Evolutionary conservation across 2,797 vertebrate genomes (phyloP).

Genomic region (Acrocephalus scirpaceus): DNA sequence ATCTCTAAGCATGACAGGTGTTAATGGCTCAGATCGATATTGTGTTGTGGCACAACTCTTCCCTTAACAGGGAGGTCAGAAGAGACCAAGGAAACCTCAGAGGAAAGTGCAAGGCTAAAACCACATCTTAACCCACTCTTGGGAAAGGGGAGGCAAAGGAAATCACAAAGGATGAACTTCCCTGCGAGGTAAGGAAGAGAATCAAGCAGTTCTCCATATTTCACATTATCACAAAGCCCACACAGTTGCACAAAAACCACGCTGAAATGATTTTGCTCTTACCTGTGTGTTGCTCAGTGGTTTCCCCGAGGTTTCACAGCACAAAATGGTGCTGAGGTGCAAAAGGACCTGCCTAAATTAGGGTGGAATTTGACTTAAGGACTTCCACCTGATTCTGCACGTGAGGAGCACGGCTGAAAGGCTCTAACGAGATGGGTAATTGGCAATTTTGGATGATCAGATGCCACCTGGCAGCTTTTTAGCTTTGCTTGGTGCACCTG

Average conservation of each 20-base stretch:
- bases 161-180: background rate
- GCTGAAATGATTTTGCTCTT: background rate
- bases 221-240: background rate
- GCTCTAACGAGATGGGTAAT: background rate
- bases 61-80: background rate
- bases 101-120: background rate
- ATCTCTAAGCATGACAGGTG: background rate
- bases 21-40: background rate
- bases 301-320: background rate
- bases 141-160: background rate
- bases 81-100: background rate
- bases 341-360: background rate
- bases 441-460: background rate
- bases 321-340: background rate
- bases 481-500: background rate
- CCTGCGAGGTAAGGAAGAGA: background rate
- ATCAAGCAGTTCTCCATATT: background rate
- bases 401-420: background rate
- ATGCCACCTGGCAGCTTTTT: background rate
- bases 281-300: fast-evolving
- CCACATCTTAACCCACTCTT: fast-evolving
- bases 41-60: background rate
- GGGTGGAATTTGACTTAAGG: background rate
- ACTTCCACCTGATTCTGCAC: background rate
- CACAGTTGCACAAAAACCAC: background rate